Evolutionary conservation across 2,888 invertebrate species (phyloP), one percentile per base, ranked within the genome.

Genomic region (Scrobipalpa costella): DNA sequence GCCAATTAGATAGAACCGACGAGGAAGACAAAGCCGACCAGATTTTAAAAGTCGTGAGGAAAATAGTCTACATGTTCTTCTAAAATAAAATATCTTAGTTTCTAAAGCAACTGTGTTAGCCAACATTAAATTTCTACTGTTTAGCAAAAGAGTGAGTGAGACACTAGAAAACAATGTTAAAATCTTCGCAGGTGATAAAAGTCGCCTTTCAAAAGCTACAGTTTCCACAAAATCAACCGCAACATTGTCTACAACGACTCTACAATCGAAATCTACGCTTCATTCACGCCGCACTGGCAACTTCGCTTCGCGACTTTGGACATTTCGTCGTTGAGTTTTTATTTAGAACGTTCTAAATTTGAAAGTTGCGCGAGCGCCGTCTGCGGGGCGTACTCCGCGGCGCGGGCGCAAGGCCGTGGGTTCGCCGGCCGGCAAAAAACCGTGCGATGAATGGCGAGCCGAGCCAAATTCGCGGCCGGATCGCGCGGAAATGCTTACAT

Each of bases 351-450:
- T 78, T 84, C 83, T 83, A 83, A 86, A 79, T 85, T 78, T 75
- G 79, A 78, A 76, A 72, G 72, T 79, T 78, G 77, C 78, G 80
- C 75, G 68, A 27, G 44, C 68, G 72, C 71, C 74, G 76, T 77
- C 72, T 69, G 67, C 71, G 69, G 69, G 63, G 68, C 64, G 36
- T 21, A 52, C 36, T 59, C 70, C 70, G 80, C 82, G 86, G 84
- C 83, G 84, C 85, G 75, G 75, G 63, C 69, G 77, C 87, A 88
- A 88, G 87, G 89, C 85, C 88, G 87, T 70, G 81, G 72, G 86
- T 87, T 86, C 86, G 86, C 76, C 84, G 86, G 71, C 83, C 85
- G 70, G 80, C 76, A 82, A 85, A 85, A 88, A 86, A 84, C 79
- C 73, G 74, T 75, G 67, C 84, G 55, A 55, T 55, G 55, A 55